Evolutionary conservation across 2,113 vertebrate genomes (phyloP).

Genomic region (Platysteira castanea): DNA sequence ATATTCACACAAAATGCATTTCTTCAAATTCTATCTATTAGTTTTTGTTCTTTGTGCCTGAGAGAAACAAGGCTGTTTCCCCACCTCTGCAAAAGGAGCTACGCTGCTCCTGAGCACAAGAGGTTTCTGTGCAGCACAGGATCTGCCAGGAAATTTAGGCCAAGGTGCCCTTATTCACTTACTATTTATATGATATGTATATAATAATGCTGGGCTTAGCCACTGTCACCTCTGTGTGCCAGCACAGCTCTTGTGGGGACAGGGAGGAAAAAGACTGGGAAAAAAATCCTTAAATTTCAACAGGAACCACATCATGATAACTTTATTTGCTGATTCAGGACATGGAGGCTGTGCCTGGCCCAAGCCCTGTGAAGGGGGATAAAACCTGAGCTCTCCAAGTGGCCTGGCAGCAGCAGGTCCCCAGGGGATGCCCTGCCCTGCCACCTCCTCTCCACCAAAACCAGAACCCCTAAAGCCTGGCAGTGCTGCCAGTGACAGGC

Average conservation of each 20-base stretch:
- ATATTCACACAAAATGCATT: background rate
- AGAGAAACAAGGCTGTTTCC: background rate
- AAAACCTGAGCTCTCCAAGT: background rate
- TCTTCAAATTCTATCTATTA: background rate
- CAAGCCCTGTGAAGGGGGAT: background rate
- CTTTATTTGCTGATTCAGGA: background rate
- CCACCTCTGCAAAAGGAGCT: background rate
- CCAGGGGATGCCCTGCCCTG: background rate
- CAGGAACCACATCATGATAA: fast-evolving
- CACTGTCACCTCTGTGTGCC: background rate
- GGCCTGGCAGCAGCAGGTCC: background rate
- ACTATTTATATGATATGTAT: fast-evolving
- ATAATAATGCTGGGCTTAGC: background rate
- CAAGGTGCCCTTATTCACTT: fast-evolving
- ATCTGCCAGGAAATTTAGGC: background rate
- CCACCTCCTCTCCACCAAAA: background rate
- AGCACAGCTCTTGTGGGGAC: background rate
- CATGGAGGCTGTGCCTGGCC: background rate
- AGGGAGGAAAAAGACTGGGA: fast-evolving
- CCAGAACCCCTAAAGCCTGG: background rate
- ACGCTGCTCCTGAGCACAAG: fast-evolving
- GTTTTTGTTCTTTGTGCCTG: background rate
- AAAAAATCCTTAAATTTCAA: background rate
- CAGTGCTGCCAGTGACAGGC: background rate
- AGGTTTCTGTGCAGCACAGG: background rate